Base-by-base conservation (phyloP, 2,113 vertebrate species). In the Indicator maculatus region DNA sequence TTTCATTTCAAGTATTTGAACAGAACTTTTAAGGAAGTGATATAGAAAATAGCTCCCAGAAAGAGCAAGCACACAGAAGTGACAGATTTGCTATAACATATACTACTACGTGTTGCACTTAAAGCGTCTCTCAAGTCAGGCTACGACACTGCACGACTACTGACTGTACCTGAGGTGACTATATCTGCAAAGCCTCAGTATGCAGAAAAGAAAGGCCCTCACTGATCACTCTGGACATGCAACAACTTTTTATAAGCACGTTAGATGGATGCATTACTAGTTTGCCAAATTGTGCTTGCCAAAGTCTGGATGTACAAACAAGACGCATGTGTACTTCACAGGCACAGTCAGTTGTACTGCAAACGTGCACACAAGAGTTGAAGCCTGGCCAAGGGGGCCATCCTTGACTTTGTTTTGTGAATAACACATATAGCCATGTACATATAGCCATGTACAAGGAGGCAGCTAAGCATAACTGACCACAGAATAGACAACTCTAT, bases 391-490 rank as follows among this genome's bases (percentile, higher is more conserved):
- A 90, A 93, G 85, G 89, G 85, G 38, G 72, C 73, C 84, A 63
- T 45, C 87, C 89, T 75, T 56, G 84, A 45, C 86, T 88, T 73
- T 66, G 47, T 2, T 44, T 69, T 45, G 38, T 33, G 47, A 85
- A 59, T 63, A 45, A 81, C 70, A 84, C 69, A 63, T 5, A 93
- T 1, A 93, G 92, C 63, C 89, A 84, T 73, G 53, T 78, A 36
- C 36, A 36, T 36, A 88, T 0, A 18, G 65, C 93, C 76, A 88
- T 39, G 41, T 41, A 72, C 0, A 83, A 83, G 76, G 81, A 93
- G 89, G 93, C 92, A 93, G 93, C 92, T 96, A 84, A 94, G 93
- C 89, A 11, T 81, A 73, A 94, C 86, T 95, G 83, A 95, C 41
- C 91, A 90, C 79, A 89, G 64, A 75, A 38, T 13, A 92, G 90